Evolutionary conservation across 2,797 vertebrate species (phyloP).

Genomic region (Crocidura indochinensis): DNA sequence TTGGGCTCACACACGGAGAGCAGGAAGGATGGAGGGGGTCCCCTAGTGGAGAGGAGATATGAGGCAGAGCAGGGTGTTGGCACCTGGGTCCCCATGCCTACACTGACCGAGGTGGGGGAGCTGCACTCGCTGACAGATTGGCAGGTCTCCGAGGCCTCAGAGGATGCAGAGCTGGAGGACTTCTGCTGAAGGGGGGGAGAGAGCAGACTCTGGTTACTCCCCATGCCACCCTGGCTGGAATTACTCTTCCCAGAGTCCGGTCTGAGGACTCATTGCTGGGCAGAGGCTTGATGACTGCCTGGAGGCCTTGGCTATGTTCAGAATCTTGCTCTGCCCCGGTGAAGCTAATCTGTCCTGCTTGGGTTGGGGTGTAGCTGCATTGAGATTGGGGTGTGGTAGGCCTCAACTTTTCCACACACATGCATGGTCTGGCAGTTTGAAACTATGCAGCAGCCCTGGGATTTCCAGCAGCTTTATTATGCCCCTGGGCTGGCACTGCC

Average conservation of each 20-base stretch:
- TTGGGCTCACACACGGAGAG: neutral
- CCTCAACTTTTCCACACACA: too few relatives aligned
- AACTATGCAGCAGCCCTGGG: too few relatives aligned
- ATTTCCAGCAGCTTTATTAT: too few relatives aligned
- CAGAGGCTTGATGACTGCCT: too few relatives aligned
- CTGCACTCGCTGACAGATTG: slow-evolving; percentile 99
- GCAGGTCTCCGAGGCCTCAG: slow-evolving; percentile 98
- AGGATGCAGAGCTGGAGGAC: slow-evolving; percentile 98
- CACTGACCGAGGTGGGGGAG: slow-evolving; percentile 98
- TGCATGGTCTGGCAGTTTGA: too few relatives aligned
- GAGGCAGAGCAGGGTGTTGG: neutral
- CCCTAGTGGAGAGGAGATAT: neutral
- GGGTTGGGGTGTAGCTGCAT: too few relatives aligned
- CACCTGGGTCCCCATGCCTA: neutral
- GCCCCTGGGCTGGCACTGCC: too few relatives aligned
- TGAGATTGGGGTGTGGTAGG: too few relatives aligned
- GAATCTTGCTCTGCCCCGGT: neutral
- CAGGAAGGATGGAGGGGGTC: neutral
- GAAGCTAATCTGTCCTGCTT: rapidly evolving
- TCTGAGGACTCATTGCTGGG: neutral
- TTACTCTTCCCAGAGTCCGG: neutral
- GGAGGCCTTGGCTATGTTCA: neutral
- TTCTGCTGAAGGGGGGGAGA: slow-evolving; percentile 92
- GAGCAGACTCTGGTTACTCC: neutral
- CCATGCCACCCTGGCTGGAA: neutral